A percentile compares a stretch with the other conserved stretches of the same genome.
Evolutionary conservation across 1,140 invertebrate genomes (phyloP).

Genomic region (Aphaenogaster floridana): DNA sequence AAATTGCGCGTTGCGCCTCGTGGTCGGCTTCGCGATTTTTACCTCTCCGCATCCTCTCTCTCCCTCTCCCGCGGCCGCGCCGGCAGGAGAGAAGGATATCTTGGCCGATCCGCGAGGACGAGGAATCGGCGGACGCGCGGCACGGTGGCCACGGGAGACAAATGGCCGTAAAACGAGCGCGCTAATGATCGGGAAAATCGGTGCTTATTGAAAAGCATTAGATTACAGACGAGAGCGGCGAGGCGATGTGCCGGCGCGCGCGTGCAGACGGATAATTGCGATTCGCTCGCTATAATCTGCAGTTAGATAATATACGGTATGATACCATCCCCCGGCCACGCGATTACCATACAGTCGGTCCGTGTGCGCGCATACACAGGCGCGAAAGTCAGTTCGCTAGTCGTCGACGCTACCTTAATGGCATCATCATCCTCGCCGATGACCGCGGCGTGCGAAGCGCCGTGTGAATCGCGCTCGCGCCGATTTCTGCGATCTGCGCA

Average conservation of each 20-base stretch:
- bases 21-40: conserved; percentile 33
- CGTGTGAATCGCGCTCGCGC: conserved; percentile 60
- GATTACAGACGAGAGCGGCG: conserved; percentile 75
- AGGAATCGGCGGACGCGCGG: not conserved
- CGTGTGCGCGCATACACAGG: conserved; percentile 19
- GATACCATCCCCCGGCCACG: conserved; percentile 71
- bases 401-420: conserved; percentile 77
- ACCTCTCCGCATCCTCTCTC: not conserved
- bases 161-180: conserved; percentile 70
- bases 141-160: conserved; percentile 36
- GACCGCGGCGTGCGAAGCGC: conserved; percentile 50
- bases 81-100: not conserved
- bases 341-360: conserved; percentile 69
- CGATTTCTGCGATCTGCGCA: conserved; percentile 54
- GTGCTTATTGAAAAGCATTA: conserved; percentile 83
- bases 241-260: conserved; percentile 66
- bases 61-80: not conserved
- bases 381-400: conserved; percentile 25
- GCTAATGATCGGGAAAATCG: conserved; percentile 82
- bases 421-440: conserved; percentile 76
- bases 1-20: conserved; percentile 52
- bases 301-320: conserved; percentile 82
- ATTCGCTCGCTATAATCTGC: conserved; percentile 78
- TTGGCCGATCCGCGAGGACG: not conserved
- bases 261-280: conserved; percentile 82